Conservation (phyloP, 2,888 invertebrate species). For the Sarcophaga subvicina region DNA sequence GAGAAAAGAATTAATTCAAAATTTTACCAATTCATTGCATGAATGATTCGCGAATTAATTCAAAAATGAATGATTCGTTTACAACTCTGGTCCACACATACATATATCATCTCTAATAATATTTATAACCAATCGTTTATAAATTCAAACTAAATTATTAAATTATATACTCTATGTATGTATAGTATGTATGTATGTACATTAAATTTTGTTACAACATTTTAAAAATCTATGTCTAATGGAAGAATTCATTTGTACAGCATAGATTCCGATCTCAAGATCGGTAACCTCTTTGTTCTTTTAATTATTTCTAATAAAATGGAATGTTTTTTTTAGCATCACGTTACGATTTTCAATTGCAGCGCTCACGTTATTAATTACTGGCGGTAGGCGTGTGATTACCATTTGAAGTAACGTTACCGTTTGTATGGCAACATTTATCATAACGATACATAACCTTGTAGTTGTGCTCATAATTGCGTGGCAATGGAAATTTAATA, state of each 20-base stretch:
- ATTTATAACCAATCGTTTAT: background rate
- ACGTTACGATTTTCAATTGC: background rate
- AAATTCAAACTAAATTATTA: background rate
- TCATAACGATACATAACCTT: conserved; percentile 84
- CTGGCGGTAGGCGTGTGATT: background rate
- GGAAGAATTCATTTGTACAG: conserved; percentile 58
- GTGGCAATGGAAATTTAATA: conserved; percentile 85
- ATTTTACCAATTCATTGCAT: no score
- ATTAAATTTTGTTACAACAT: background rate
- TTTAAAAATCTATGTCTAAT: background rate
- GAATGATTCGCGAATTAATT: no score
- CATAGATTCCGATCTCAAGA: background rate
- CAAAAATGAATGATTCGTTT: no score
- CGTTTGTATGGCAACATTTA: conserved; percentile 41
- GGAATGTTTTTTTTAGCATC: conserved; percentile 52
- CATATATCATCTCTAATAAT: background rate
- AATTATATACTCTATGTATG: background rate
- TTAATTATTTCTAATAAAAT: conserved; percentile 32
- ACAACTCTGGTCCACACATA: no score
- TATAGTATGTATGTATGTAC: background rate
- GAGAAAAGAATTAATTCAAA: no score
- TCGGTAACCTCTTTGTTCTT: background rate
- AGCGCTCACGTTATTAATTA: conserved; percentile 24
- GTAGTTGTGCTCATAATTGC: conserved; percentile 88
- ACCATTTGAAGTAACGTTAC: conserved; percentile 66